These are phyloP conservation scores for Cardiocondyla obscurior DNA, from an alignment of 1,140 invertebrate genomes.

Conservation along the genomic window DNA sequence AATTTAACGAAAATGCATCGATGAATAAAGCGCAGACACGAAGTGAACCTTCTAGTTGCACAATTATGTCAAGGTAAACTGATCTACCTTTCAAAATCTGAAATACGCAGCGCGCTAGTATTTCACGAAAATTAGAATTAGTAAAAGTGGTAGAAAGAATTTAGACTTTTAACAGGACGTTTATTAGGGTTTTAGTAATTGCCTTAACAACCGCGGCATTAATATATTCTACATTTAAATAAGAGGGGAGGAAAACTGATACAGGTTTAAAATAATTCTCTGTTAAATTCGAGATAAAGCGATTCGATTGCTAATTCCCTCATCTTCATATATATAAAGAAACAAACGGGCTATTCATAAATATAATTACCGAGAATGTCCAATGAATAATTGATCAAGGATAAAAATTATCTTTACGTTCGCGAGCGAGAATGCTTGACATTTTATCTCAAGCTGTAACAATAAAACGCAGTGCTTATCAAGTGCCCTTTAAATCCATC, in stretches of 20 bases:
- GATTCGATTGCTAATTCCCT: not conserved
- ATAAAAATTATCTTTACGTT: not conserved
- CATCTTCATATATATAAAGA: not conserved
- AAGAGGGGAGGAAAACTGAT: not conserved
- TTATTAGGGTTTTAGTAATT: slow-evolving; percentile 1
- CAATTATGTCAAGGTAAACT: slow-evolving; percentile 69
- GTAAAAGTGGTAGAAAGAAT: not conserved
- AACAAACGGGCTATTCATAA: slow-evolving; percentile 21
- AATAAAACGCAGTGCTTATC: not conserved
- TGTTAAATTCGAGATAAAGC: not conserved
- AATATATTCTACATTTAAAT: not conserved
- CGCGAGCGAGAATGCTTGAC: not conserved
- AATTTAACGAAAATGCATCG: not conserved
- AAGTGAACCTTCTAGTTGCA: slow-evolving; percentile 49
- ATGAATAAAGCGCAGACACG: not conserved
- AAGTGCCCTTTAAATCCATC: too few relatives aligned
- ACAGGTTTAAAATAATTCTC: not conserved
- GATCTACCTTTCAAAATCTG: slow-evolving; percentile 11
- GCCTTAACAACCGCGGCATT: not conserved
- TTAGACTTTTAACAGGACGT: not conserved
- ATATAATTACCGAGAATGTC: not conserved
- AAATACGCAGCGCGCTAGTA: not conserved
- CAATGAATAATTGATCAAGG: not conserved
- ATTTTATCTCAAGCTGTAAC: not conserved
- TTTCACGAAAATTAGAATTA: not conserved